Evolutionary conservation across 2,797 vertebrate species (phyloP).

Genomic region (Pelobates cultripes): DNA sequence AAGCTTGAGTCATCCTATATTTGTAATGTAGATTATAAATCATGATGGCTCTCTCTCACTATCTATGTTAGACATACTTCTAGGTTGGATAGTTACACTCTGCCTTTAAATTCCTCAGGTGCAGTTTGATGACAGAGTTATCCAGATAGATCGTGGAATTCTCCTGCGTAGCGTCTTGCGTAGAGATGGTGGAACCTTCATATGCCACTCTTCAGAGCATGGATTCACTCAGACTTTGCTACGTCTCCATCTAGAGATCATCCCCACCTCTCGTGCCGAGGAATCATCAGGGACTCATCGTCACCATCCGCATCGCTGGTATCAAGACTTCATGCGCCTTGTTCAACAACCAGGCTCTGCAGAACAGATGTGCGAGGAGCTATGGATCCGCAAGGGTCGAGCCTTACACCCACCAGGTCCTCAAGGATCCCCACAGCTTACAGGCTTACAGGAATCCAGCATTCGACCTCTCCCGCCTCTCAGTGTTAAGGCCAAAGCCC

Average conservation of each 20-base stretch:
- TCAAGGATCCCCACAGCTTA: conserved; percentile 66
- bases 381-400: conserved; percentile 79
- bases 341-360: conserved; percentile 87
- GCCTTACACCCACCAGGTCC: conserved; percentile 61
- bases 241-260: conserved; percentile 84
- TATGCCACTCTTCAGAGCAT: conserved; percentile 88
- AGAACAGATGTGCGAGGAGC: conserved; percentile 86
- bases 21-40: too few species aligned
- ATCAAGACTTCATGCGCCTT: conserved; percentile 93
- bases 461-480: conserved; percentile 57
- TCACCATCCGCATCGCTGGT: conserved; percentile 80
- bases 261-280: conserved; percentile 69
- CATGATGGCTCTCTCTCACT: not conserved
- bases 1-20: too few species aligned
- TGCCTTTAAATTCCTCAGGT: conserved; percentile 68
- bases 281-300: conserved; percentile 68
- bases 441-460: conserved; percentile 67
- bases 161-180: conserved; percentile 82
- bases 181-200: conserved; percentile 81
- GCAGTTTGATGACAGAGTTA: conserved; percentile 78
- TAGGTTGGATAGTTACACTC: not conserved
- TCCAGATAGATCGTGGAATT: conserved; percentile 81
- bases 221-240: conserved; percentile 91
- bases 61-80: too few species aligned
- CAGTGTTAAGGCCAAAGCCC: conserved; percentile 68